A percentile compares a stretch with the other conserved stretches of the same genome.
Evolutionary conservation across 2,113 vertebrate species (phyloP).

Genomic region (Ageneiosus marmoratus): DNA sequence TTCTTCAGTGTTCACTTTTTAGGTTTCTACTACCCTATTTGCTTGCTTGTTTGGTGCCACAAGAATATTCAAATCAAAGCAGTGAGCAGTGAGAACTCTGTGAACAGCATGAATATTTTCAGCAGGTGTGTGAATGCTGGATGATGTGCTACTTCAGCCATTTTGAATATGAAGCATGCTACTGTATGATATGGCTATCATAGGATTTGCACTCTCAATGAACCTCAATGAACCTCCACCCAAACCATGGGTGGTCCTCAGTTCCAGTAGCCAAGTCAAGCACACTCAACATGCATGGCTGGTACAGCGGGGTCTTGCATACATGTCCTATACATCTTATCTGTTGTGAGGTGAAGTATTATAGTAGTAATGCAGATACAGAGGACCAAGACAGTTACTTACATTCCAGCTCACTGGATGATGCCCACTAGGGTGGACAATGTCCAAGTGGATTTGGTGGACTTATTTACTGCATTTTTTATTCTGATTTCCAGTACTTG

Average conservation of each 20-base stretch:
- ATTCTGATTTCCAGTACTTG: too few relatives aligned
- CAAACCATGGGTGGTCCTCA: neutral
- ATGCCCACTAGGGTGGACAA: neutral
- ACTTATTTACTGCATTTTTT: neutral
- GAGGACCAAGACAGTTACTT: neutral
- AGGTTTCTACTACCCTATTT: neutral
- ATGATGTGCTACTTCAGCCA: neutral
- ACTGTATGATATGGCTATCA: too few relatives aligned
- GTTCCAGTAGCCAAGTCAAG: neutral
- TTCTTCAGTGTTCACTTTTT: neutral
- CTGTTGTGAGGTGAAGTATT: too few relatives aligned
- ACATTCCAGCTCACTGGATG: neutral
- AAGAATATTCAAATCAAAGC: too few relatives aligned
- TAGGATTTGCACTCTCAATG: too few relatives aligned
- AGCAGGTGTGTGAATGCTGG: neutral
- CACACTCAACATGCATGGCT: neutral
- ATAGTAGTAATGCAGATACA: neutral
- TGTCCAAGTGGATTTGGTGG: neutral
- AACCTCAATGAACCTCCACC: too few relatives aligned
- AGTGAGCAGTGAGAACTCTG: too few relatives aligned
- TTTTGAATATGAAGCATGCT: neutral
- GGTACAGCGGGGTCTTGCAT: neutral
- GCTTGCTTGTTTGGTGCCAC: neutral
- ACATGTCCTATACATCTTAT: too few relatives aligned
- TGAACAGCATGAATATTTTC: neutral